Conservation (phyloP, 1,140 invertebrate genomes). For the Bombus difficillimus region DNA sequence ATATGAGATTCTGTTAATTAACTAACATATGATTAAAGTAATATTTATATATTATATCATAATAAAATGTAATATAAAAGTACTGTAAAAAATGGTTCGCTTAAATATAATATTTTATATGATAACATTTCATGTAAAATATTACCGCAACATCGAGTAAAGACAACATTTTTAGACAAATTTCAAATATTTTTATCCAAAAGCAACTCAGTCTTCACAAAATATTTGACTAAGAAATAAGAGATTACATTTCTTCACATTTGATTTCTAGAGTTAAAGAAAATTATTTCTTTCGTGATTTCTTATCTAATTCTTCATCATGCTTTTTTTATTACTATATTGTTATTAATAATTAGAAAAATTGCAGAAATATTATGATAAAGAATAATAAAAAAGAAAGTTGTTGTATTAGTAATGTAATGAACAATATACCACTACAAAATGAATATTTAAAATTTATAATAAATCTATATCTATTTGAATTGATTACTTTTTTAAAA, state of each 20-base stretch:
- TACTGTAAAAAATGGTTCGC: background rate
- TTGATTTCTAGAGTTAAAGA: background rate
- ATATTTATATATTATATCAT: background rate
- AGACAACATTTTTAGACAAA: conserved; percentile 6
- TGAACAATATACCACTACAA: background rate
- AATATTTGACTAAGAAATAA: conserved; percentile 13
- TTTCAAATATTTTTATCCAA: conserved; percentile 9
- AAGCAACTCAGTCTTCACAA: conserved; percentile 37
- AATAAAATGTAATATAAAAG: conserved; percentile 5
- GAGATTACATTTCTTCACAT: background rate
- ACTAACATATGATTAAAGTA: conserved; percentile 16
- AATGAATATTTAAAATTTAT: background rate
- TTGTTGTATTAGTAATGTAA: background rate
- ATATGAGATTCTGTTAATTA: conserved; percentile 28
- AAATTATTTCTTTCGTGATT: background rate
- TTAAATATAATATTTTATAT: background rate
- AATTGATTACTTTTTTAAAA: background rate
- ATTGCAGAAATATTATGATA: conserved; percentile 5
- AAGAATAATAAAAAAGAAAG: background rate
- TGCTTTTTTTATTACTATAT: background rate
- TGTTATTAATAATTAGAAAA: background rate
- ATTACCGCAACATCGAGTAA: background rate
- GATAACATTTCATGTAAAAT: too few species aligned
- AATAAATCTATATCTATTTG: background rate
- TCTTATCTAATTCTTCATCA: background rate